A percentile compares a stretch with the other conserved stretches of the same genome.
phyloP scores from a whole-genome alignment of 2,888 invertebrate species.

The Limnephilus marmoratus region DNA sequence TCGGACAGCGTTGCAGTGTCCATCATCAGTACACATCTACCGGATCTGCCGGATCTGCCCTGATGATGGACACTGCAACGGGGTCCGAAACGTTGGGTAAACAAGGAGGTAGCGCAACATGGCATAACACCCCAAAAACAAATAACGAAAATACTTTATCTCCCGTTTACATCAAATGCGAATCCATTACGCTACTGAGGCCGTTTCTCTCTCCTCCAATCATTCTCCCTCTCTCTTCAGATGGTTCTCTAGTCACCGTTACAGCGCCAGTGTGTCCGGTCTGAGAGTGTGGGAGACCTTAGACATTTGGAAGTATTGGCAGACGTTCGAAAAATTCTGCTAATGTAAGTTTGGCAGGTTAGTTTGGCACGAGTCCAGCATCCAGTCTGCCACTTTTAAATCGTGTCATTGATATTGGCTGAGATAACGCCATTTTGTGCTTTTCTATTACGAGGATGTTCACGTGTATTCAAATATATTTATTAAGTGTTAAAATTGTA shows the following conservation, averaged over 20 bases:
- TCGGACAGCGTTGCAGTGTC: too few relatives aligned
- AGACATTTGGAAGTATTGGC: slow-evolving; percentile 48
- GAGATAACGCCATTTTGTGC: neutral
- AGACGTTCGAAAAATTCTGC: slow-evolving; percentile 51
- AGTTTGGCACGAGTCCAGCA: slow-evolving; percentile 32
- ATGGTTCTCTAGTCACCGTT: neutral
- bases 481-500: neutral
- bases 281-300: neutral
- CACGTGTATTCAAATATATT: neutral
- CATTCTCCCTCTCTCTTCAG: neutral
- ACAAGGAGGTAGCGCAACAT: too few relatives aligned
- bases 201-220: neutral
- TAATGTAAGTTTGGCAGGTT: slow-evolving; percentile 56
- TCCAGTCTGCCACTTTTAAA: slow-evolving; percentile 44
- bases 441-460: neutral
- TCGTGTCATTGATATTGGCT: slow-evolving; percentile 47
- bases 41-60: too few relatives aligned
- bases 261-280: neutral
- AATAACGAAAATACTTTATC: neutral
- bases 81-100: too few relatives aligned
- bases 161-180: neutral
- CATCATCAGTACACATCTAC: too few relatives aligned
- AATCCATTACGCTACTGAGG: neutral
- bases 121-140: too few relatives aligned
- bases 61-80: too few relatives aligned